A percentile compares a stretch with the other conserved stretches of the same genome.
These are phyloP conservation scores for Diachasmimorpha longicaudata DNA, from an alignment of 1,140 invertebrate genomes.

Conservation along the genomic window DNA sequence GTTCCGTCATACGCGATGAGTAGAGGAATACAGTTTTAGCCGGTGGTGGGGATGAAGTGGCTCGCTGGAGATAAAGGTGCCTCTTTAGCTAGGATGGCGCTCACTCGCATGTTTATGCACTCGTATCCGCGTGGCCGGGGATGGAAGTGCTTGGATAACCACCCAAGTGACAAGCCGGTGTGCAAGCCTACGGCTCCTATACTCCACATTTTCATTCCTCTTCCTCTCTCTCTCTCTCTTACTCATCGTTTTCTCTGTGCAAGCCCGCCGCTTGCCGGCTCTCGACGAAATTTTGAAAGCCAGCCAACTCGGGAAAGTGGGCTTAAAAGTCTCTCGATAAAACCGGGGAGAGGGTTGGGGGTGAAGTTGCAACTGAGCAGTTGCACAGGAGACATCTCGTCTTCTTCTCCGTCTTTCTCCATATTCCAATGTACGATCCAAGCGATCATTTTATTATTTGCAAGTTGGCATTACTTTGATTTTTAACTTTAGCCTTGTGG, in stretches of 20 bases:
- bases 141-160: slow-evolving; percentile 63
- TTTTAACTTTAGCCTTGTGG: no score
- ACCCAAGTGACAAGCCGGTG: slow-evolving; percentile 61
- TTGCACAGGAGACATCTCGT: not conserved
- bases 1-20: slow-evolving; percentile 36
- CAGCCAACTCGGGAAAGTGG: slow-evolving; percentile 62
- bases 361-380: not conserved
- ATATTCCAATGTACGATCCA: no score
- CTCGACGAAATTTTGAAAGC: slow-evolving; percentile 60
- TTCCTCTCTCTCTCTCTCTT: slow-evolving; percentile 21
- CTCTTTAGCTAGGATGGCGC: slow-evolving; percentile 59
- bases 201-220: slow-evolving; percentile 37
- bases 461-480: no score
- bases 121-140: slow-evolving; percentile 61
- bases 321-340: slow-evolving; percentile 63
- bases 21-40: slow-evolving; percentile 22
- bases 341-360: slow-evolving; percentile 23
- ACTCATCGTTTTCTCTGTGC: not conserved
- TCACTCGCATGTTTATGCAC: slow-evolving; percentile 63
- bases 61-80: slow-evolving; percentile 62
- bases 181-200: slow-evolving; percentile 31
- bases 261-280: not conserved
- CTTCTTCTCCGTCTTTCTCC: no score
- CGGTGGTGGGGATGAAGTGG: slow-evolving; percentile 47
- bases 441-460: no score